Evolutionary conservation across 2,888 invertebrate genomes (phyloP).

Genomic region (Ctena decussata): DNA sequence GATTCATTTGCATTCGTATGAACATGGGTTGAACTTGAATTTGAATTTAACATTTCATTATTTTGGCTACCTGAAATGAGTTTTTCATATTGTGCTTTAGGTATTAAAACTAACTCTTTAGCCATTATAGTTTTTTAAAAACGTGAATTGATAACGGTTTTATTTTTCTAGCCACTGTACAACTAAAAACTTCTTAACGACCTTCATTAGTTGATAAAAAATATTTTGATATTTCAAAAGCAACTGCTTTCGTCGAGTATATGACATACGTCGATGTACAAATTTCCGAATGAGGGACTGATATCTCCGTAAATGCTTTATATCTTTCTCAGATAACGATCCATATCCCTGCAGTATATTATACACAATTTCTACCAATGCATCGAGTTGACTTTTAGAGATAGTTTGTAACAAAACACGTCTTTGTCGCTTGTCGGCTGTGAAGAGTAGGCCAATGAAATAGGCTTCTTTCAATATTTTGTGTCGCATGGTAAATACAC

Average conservation of each 20-base stretch:
- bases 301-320: background rate
- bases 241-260: background rate
- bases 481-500: conserved; percentile 17
- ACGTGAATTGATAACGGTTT: too few species aligned
- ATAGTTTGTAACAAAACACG: conserved; percentile 4
- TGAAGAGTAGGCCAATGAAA: conserved; percentile 2
- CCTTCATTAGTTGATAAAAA: background rate
- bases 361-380: conserved; percentile 7
- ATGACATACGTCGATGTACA: background rate
- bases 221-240: background rate
- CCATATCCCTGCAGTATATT: conserved; percentile 15
- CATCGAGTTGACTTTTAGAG: background rate
- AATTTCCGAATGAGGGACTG: conserved; percentile 6
- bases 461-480: conserved; percentile 9
- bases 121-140: background rate
- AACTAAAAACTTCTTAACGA: background rate
- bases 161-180: conserved; percentile 4
- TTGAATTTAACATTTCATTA: too few species aligned
- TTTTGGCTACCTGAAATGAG: too few species aligned
- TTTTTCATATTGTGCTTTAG: conserved; percentile 4
- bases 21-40: too few species aligned
- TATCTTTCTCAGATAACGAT: background rate
- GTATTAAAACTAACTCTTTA: conserved; percentile 4
- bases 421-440: conserved; percentile 5
- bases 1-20: conserved; percentile 7